Evolutionary conservation across 2,113 vertebrate genomes (phyloP).

Genomic region (Bos taurus): DNA sequence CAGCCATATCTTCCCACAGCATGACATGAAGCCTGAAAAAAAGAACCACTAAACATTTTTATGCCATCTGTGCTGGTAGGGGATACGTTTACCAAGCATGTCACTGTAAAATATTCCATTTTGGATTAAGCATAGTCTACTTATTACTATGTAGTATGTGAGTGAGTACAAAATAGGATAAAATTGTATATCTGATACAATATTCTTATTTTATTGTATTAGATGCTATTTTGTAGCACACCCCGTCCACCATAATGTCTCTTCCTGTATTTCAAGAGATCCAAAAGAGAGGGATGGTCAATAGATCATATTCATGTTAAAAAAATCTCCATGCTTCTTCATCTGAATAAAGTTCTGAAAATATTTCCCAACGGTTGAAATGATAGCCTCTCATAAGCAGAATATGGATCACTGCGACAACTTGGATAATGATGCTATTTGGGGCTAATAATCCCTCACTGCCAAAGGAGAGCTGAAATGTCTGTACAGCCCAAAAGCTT

Average conservation of each 20-base stretch:
- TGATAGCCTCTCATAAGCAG: not conserved
- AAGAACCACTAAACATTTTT: conserved; percentile 79
- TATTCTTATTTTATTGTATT: conserved; percentile 1
- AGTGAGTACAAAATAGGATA: conserved; percentile 55
- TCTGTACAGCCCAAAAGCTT: not conserved
- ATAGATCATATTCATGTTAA: not conserved
- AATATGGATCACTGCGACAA: rapidly evolving
- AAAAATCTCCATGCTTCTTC: not conserved
- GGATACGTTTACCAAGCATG: conserved; percentile 68
- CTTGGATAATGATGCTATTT: not conserved
- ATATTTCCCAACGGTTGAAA: not conserved
- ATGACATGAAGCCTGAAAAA: conserved; percentile 78
- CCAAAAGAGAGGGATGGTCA: not conserved
- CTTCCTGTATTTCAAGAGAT: conserved; percentile 15
- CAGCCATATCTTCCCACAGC: conserved; percentile 79
- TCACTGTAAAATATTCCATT: conserved; percentile 73
- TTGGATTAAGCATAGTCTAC: conserved; percentile 55
- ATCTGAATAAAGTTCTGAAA: not conserved
- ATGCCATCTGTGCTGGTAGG: conserved; percentile 81
- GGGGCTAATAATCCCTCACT: not conserved
- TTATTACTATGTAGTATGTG: conserved; percentile 63
- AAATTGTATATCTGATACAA: not conserved
- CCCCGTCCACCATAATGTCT: conserved; percentile 9
- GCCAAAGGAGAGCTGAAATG: not conserved
- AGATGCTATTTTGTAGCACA: not conserved